Evolutionary conservation across 2,888 invertebrate species (phyloP), one percentile per base, ranked within the genome.

Genomic region (Dryadula phaetusa): DNA sequence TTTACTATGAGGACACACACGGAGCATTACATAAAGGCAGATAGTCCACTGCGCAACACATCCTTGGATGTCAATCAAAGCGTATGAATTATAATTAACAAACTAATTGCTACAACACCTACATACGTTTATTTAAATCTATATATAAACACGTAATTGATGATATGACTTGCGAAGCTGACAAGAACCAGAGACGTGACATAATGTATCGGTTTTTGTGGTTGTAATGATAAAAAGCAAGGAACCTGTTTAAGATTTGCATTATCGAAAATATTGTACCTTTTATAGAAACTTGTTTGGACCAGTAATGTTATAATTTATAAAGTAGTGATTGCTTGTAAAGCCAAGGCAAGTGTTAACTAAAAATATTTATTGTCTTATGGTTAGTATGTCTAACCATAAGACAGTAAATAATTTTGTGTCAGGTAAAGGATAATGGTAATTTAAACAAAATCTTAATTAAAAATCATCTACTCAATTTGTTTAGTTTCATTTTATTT

Each of bases 31-130:
- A 28, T 25, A 12, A 22, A 37, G 20, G 18, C 34, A 37, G 14
- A 25, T 28, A 3, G 6, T 2, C 28, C 6, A 16, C 7, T 44
- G 4, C 28, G 42, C 14, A 32, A 47, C 32, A 42, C 16, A 32
- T 28, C 60, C 64, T 65, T 49, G 58, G 40, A 3, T 54, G 58
- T 49, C 60, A 60, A 65, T 65, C 40, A 42, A 28, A 52, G 25
- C 14, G 16, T 42, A 65, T 64, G 58, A 64, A 65, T 65, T 49
- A 60, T 65, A 65, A 58, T 65, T 16, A 34, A 49, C 32, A 18
- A 40, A 46, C n/a, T 28, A 46, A 56, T 40, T 64, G 16, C 6
- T 49, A 32, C 37, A 40, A 52, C 60, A 65, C 60, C 60, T 60
- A 60, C 56, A 40, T 49, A n/a, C 32, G 28, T 37, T 47, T 44